phyloP scores from a whole-genome alignment of 2,113 vertebrate genomes.

The Bombycilla garrulus region DNA sequence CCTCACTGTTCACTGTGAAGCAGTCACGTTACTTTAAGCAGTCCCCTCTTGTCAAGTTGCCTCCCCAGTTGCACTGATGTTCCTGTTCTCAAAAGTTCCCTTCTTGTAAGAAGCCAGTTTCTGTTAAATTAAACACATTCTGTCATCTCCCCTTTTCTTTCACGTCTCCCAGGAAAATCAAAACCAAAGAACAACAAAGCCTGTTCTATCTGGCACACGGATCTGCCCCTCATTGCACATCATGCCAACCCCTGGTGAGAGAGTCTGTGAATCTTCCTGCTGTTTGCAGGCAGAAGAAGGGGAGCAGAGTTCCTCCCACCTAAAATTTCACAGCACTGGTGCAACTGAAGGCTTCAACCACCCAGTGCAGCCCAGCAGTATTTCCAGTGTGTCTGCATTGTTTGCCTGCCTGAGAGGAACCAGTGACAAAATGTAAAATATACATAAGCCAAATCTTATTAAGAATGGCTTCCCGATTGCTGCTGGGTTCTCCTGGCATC shows the following conservation, averaged over 20 bases:
- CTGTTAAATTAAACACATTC: neutral
- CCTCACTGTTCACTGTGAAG: neutral
- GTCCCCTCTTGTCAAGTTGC: neutral
- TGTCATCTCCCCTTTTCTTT: neutral
- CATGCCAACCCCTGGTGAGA: fast-evolving
- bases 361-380: fast-evolving
- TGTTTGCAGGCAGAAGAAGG: neutral
- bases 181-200: neutral
- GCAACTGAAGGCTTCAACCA: neutral
- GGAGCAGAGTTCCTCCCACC: neutral
- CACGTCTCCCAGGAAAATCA: neutral
- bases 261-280: neutral
- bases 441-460: neutral
- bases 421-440: neutral
- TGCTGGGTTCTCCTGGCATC: neutral
- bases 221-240: neutral
- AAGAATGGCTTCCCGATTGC: neutral
- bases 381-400: neutral
- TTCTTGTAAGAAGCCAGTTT: neutral
- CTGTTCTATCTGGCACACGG: fast-evolving
- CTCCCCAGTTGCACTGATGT: neutral
- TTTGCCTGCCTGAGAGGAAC: neutral
- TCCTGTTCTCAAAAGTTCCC: neutral
- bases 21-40: conserved; percentile 16
- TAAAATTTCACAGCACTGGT: neutral